Conservation (phyloP, 1,140 invertebrate species). For the Leptopilina boulardi region DNA sequence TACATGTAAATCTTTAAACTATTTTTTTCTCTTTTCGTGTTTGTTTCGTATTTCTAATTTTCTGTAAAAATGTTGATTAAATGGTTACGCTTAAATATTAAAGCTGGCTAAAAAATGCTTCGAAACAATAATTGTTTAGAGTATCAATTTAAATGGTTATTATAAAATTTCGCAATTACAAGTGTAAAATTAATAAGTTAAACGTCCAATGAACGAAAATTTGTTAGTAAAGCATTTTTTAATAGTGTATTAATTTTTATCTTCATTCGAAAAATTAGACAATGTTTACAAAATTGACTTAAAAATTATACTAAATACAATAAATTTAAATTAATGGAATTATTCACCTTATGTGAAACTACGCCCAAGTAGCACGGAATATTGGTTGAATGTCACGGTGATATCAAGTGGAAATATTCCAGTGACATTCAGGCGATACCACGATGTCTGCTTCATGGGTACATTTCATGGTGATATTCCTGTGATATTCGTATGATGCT, state of each 20-base stretch:
- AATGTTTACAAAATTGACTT: constrained; percentile 45
- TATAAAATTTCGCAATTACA: background rate
- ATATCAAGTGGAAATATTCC: too few relatives aligned
- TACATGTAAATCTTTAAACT: constrained; percentile 53
- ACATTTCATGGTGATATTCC: too few relatives aligned
- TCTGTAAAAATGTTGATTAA: constrained; percentile 34
- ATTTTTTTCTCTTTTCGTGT: constrained; percentile 35
- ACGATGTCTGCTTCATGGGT: too few relatives aligned
- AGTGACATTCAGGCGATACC: too few relatives aligned
- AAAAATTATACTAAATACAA: constrained; percentile 52
- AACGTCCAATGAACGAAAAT: background rate
- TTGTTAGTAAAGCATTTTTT: background rate
- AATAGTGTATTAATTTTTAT: background rate
- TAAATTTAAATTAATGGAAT: constrained; percentile 55
- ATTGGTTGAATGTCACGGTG: too few relatives aligned
- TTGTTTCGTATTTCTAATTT: constrained; percentile 32
- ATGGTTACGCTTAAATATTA: background rate
- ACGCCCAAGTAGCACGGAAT: too few relatives aligned
- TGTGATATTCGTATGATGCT: too few relatives aligned
- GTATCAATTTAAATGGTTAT: background rate
- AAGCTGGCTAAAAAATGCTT: background rate
- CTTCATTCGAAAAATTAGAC: background rate
- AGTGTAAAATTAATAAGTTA: background rate
- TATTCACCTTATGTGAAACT: constrained; percentile 65
- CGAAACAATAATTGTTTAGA: constrained; percentile 22